These are phyloP conservation scores for Drosophila fungiperda DNA, from an alignment of 2,888 invertebrate species.

Conservation along the genomic window DNA sequence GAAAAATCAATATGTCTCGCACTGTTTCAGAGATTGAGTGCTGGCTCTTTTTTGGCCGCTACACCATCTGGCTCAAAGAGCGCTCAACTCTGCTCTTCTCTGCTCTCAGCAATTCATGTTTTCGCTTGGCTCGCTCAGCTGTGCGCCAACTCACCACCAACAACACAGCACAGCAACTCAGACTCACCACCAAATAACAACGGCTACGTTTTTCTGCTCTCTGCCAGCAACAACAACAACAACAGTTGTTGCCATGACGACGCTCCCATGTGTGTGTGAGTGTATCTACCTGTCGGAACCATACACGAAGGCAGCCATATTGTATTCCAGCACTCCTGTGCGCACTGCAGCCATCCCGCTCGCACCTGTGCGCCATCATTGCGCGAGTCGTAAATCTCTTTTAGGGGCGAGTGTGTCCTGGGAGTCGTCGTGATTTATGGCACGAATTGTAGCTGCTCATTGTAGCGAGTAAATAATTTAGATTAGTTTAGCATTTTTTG, in stretches of 20 bases:
- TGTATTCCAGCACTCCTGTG: constrained; percentile 82
- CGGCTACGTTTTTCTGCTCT: too few species aligned
- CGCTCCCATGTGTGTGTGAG: constrained; percentile 54
- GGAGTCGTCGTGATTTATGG: constrained; percentile 80
- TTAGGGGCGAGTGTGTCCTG: constrained; percentile 81
- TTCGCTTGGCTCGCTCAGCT: constrained; percentile 34
- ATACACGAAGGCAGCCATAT: constrained; percentile 79
- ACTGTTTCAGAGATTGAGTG: constrained; percentile 34
- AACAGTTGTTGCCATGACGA: constrained; percentile 68
- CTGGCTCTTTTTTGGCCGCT: constrained; percentile 31
- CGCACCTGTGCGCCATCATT: constrained; percentile 50
- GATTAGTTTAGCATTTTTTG: constrained; percentile 73
- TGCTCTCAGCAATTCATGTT: constrained; percentile 65
- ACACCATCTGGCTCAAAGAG: constrained; percentile 39
- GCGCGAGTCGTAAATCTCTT: constrained; percentile 74
- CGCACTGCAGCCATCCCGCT: constrained; percentile 62
- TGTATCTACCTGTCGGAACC: constrained; percentile 74
- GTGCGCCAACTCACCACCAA: constrained; percentile 73
- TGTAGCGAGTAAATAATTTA: constrained; percentile 80
- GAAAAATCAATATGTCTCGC: constrained; percentile 75
- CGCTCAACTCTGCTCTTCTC: neutral
- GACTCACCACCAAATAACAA: constrained; percentile 47
- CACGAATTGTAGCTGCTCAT: constrained; percentile 76
- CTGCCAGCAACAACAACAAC: constrained; percentile 10
- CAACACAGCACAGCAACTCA: constrained; percentile 24